phyloP scores from a whole-genome alignment of 2,113 vertebrate genomes.

The Cynoglossus semilaevis region DNA sequence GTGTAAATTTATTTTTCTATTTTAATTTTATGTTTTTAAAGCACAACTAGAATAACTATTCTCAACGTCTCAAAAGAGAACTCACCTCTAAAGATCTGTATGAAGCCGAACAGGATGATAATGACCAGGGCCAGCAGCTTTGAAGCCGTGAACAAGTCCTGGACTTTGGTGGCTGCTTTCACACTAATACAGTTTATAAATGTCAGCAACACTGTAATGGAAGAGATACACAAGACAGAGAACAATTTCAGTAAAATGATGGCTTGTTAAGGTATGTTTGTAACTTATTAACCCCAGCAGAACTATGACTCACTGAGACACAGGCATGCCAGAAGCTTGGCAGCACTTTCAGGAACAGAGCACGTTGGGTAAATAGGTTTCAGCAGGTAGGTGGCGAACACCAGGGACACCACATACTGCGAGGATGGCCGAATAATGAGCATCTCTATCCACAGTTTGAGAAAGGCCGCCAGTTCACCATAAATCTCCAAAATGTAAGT shows the following conservation, averaged over 20 bases:
- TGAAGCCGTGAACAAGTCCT: conserved; percentile 75
- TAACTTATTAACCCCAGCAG: no score
- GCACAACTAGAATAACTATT: no score
- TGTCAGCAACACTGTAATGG: conserved; percentile 64
- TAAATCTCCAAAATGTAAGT: conserved; percentile 78
- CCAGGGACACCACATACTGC: conserved; percentile 77
- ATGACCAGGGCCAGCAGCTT: conserved; percentile 72
- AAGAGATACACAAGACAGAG: neutral
- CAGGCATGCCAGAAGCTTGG: conserved; percentile 74
- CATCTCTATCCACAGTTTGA: conserved; percentile 79
- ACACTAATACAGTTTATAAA: conserved; percentile 79
- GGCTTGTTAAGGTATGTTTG: neutral
- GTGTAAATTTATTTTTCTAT: no score
- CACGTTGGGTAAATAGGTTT: conserved; percentile 75
- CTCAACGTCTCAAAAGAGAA: no score
- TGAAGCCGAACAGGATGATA: conserved; percentile 77
- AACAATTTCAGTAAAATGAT: neutral
- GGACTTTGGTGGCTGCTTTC: conserved; percentile 74
- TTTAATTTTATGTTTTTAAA: no score
- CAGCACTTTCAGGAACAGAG: conserved; percentile 60
- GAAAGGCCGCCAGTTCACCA: conserved; percentile 72
- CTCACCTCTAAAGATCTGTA: conserved; percentile 74
- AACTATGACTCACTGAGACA: conserved; percentile 74
- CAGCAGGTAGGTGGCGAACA: conserved; percentile 76
- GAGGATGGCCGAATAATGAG: conserved; percentile 78